These are phyloP conservation scores for Trissolcus japonicus DNA, from an alignment of 2,888 invertebrate species.

Conservation along the genomic window DNA sequence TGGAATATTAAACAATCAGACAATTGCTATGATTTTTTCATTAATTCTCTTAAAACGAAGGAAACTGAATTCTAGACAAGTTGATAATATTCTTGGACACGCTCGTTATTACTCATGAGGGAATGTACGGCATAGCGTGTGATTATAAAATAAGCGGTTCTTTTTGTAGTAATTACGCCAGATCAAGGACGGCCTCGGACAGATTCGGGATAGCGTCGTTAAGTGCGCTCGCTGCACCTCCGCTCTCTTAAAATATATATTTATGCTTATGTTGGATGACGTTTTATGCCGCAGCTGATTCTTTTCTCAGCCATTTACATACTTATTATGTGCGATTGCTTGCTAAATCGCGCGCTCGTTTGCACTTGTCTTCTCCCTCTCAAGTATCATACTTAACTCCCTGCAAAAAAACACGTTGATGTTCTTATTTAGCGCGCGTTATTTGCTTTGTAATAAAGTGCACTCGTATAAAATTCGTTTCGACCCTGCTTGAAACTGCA, in stretches of 20 bases:
- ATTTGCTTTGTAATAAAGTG: constrained; percentile 52
- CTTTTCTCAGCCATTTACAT: constrained; percentile 55
- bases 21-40: not conserved
- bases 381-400: constrained; percentile 40
- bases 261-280: constrained; percentile 55
- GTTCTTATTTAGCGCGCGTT: constrained; percentile 44
- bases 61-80: constrained; percentile 57
- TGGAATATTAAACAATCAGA: not conserved
- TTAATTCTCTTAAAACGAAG: constrained; percentile 19
- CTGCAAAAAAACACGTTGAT: constrained; percentile 36
- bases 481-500: constrained; percentile 24
- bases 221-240: constrained; percentile 53
- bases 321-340: constrained; percentile 58
- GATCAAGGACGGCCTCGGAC: constrained; percentile 67
- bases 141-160: constrained; percentile 74
- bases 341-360: constrained; percentile 55
- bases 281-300: constrained; percentile 52
- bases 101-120: constrained; percentile 67
- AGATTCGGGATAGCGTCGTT: constrained; percentile 67
- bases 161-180: constrained; percentile 73
- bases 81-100: constrained; percentile 68
- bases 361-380: constrained; percentile 38
- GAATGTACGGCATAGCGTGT: constrained; percentile 64
- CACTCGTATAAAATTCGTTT: constrained; percentile 44
- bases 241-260: constrained; percentile 46